A percentile compares a stretch with the other conserved stretches of the same genome.
Evolutionary conservation across 2,113 vertebrate species (phyloP).

Genomic region (Climacteris rufus): DNA sequence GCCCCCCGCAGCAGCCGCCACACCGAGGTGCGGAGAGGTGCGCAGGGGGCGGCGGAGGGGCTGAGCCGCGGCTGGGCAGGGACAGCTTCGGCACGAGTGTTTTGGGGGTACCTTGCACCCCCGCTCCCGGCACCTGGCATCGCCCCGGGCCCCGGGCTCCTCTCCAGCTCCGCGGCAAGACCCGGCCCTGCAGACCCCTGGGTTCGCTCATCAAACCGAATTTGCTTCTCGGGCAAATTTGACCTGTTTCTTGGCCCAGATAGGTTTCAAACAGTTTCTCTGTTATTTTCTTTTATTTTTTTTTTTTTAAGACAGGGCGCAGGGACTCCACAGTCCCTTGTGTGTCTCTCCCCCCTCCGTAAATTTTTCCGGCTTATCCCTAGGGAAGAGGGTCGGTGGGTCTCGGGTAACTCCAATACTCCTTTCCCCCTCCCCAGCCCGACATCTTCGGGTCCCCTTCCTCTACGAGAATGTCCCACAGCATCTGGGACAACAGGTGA

Average conservation of each 20-base stretch:
- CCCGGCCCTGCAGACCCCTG: neutral
- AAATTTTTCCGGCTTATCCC: neutral
- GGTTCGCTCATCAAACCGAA: neutral
- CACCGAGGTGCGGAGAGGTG: fast-evolving
- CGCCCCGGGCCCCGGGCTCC: fast-evolving
- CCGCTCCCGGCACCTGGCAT: fast-evolving
- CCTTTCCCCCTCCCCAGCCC: neutral
- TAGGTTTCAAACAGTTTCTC: neutral
- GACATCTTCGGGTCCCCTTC: neutral
- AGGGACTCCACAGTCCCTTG: neutral
- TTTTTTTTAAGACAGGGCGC: neutral
- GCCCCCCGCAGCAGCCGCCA: neutral
- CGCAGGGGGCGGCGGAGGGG: fast-evolving
- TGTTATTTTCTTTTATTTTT: neutral
- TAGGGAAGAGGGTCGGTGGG: fast-evolving
- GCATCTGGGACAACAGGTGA: neutral
- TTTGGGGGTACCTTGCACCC: neutral
- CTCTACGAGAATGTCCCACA: fast-evolving
- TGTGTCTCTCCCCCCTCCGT: neutral
- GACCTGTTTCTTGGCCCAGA: conserved; percentile 60
- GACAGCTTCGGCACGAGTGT: fast-evolving
- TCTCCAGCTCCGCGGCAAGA: neutral
- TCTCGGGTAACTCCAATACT: no score
- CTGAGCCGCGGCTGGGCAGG: fast-evolving
- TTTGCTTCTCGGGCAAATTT: neutral